Evolutionary conservation across 2,113 vertebrate genomes (phyloP).

Genomic region (Pedetes capensis): DNA sequence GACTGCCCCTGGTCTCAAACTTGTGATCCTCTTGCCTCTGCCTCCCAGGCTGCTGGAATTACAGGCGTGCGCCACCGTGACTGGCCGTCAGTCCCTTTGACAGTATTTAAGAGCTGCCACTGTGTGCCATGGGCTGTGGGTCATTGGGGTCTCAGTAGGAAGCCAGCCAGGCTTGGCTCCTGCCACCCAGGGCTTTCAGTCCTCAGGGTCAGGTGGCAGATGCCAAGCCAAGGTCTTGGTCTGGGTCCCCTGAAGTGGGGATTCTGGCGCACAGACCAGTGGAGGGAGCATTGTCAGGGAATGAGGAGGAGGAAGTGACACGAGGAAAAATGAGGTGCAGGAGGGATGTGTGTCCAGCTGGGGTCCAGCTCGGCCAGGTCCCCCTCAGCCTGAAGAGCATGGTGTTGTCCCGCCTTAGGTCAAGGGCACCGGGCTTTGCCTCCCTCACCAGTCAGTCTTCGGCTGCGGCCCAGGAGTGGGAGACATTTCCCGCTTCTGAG

Average conservation of each 20-base stretch:
- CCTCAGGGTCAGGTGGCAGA: not conserved
- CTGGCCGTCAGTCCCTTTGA: too few species aligned
- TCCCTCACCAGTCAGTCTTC: too few species aligned
- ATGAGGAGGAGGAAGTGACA: too few species aligned
- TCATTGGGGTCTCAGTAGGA: not conserved
- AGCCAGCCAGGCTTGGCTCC: not conserved
- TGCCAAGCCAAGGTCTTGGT: too few species aligned
- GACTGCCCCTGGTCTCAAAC: too few species aligned
- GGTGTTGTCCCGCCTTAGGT: too few species aligned
- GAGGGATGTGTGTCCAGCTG: not conserved
- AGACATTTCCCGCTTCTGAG: not conserved
- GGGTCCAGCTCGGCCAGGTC: fast-evolving
- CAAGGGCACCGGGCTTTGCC: not conserved
- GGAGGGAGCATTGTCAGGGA: not conserved
- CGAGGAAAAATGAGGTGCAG: too few species aligned
- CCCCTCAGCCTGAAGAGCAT: fast-evolving
- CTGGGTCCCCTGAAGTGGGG: not conserved
- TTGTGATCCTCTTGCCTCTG: too few species aligned
- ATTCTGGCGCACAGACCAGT: fast-evolving
- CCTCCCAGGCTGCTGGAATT: too few species aligned
- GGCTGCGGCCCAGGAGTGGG: not conserved
- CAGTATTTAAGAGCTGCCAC: not conserved
- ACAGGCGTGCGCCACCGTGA: too few species aligned
- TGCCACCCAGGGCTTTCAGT: not conserved
- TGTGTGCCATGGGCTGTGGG: fast-evolving